Evolutionary conservation across 2,113 vertebrate genomes (phyloP), one percentile per base, ranked within the genome.

Genomic region (Pachypanchax playfairii): DNA sequence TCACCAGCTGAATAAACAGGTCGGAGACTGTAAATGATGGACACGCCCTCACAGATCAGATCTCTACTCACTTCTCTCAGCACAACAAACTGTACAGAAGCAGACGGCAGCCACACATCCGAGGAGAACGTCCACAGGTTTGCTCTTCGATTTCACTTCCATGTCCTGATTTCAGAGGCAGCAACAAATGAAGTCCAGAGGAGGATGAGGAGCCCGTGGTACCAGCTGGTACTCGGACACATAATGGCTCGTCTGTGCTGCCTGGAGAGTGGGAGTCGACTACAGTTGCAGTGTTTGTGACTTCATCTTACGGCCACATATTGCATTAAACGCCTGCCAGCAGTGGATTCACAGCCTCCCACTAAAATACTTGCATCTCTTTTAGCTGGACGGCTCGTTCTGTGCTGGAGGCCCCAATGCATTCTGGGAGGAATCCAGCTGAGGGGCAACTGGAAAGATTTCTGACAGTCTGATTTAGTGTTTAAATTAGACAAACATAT

Each of bases 261-360:
- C 55, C 74, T 64, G 62, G 71, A 53, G 70, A 89, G 89, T 91
- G 89, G 91, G 88, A 89, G 89, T 87, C 65, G 77, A 88, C 88
- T 90, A 89, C 87, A 87, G 86, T 79, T n/a, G 79, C 86, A 67
- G 83, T 84, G 89, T 91, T 89, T 92, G 90, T 92, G 90, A 91
- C 90, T 88, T 92, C 86, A 89, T 89, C 86, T 90, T 81, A 84
- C 75, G 58, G 67, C 53, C 78, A 65, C 88, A 88, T 84, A 86
- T 85, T 83, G 86, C 86, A 81, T 72, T 44, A 67, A 77, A 83
- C 70, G 84, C 83, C 82, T 77, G 83, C 80, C 85, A 87, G 77
- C 79, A 71, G 68, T 65, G 58, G 86, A 86, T 82, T 77, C 26
- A 63, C 80, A 58, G 75, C 87, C 90, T 88, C 86, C 90, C 78